Evolutionary conservation across 2,888 invertebrate genomes (phyloP).

Genomic region (Drosophila mercatorum): DNA sequence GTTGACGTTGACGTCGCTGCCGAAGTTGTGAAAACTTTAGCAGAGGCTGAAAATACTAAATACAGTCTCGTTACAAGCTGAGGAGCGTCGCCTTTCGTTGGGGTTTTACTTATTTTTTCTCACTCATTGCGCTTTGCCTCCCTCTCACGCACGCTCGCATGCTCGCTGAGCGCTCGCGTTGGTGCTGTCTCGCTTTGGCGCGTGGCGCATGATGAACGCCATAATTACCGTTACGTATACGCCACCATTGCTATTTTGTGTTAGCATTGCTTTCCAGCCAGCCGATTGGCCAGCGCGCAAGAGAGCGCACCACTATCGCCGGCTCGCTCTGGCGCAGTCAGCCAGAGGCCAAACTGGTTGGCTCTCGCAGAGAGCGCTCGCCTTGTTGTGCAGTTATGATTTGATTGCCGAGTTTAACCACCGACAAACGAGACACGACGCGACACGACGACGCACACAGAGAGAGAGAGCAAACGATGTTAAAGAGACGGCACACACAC

Average conservation of each 20-base stretch:
- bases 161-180: slow-evolving; percentile 5
- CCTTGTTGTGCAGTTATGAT: slow-evolving; percentile 74
- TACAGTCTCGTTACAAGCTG: slow-evolving; percentile 83
- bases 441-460: slow-evolving; percentile 7
- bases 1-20: slow-evolving; percentile 51
- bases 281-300: slow-evolving; percentile 70
- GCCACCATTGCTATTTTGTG: slow-evolving; percentile 83
- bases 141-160: slow-evolving; percentile 8
- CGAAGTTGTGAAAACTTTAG: slow-evolving; percentile 73
- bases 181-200: slow-evolving; percentile 56
- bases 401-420: slow-evolving; percentile 82
- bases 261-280: slow-evolving; percentile 49
- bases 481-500: slow-evolving; percentile 58
- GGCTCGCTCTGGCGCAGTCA: slow-evolving; percentile 29
- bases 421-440: slow-evolving; percentile 81
- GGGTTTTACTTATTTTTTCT: slow-evolving; percentile 33
- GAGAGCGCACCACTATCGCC: slow-evolving; percentile 34
- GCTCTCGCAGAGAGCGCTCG: slow-evolving; percentile 46
- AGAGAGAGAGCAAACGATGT: slow-evolving; percentile 69
- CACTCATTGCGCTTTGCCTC: slow-evolving; percentile 24
- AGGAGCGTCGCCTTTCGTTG: slow-evolving; percentile 64
- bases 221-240: slow-evolving; percentile 83
- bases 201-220: slow-evolving; percentile 82
- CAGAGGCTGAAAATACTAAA: slow-evolving; percentile 80
- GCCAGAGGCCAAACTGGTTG: slow-evolving; percentile 44